A percentile compares a stretch with the other conserved stretches of the same genome.
These are phyloP conservation scores for Epirrita christyi DNA, from an alignment of 2,888 invertebrate genomes.

Conservation along the genomic window DNA sequence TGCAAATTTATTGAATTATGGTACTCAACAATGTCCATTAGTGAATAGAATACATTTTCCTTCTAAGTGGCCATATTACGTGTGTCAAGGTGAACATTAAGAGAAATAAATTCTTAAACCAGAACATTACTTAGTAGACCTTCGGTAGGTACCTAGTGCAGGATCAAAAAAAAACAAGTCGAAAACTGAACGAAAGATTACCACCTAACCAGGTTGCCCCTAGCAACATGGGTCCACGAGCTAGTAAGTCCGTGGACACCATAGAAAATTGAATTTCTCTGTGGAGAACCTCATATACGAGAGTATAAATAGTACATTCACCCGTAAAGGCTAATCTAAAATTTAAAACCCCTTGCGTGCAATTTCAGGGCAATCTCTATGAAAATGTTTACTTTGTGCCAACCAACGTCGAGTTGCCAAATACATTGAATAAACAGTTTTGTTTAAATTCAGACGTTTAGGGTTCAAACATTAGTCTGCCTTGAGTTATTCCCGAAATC, in stretches of 20 bases:
- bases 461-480: conserved; percentile 5
- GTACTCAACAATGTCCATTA: conserved; percentile 4
- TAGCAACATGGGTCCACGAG: background rate
- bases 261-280: background rate
- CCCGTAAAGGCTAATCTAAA: conserved; percentile 53
- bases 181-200: background rate
- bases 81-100: background rate
- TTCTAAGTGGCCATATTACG: conserved; percentile 3
- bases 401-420: conserved; percentile 17
- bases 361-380: conserved; percentile 36
- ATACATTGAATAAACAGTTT: conserved; percentile 22
- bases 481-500: too few relatives aligned
- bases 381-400: conserved; percentile 35
- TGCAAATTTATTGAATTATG: conserved; percentile 18
- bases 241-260: background rate
- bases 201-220: background rate
- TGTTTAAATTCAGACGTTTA: too few relatives aligned
- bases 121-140: too few relatives aligned
- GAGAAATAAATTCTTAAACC: too few relatives aligned
- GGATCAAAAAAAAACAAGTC: background rate
- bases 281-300: background rate
- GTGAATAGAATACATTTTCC: conserved; percentile 23
- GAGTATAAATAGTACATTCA: conserved; percentile 31
- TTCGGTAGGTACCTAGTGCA: too few relatives aligned
- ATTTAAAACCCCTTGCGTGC: conserved; percentile 55